A percentile compares a stretch with the other conserved stretches of the same genome.
Conservation (phyloP, 2,797 vertebrate species). For the Lagorchestes hirsutus region DNA sequence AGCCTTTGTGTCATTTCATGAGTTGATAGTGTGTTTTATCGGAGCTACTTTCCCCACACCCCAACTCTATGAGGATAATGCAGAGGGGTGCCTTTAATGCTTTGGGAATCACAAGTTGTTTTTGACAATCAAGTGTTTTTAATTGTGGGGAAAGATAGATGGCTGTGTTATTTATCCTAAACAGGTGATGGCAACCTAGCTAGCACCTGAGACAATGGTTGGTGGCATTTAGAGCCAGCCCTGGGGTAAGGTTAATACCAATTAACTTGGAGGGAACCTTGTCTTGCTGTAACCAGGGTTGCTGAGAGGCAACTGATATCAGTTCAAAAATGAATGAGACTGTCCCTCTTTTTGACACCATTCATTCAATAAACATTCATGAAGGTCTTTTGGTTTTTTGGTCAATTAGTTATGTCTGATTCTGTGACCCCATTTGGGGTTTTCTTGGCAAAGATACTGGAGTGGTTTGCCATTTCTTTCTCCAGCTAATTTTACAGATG, state of each 20-base stretch:
- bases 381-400: background rate
- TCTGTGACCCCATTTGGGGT: background rate
- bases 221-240: background rate
- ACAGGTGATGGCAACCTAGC: background rate
- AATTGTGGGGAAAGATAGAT: slow-evolving; percentile 37
- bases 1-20: background rate
- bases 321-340: background rate
- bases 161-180: background rate
- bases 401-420: background rate
- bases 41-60: background rate
- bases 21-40: slow-evolving; percentile 16
- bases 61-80: background rate
- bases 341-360: background rate
- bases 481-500: background rate
- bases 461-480: background rate
- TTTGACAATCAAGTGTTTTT: background rate
- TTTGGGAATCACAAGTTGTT: background rate
- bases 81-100: background rate
- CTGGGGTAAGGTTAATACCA: background rate
- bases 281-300: background rate
- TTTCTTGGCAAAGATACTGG: background rate
- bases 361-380: background rate
- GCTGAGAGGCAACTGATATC: background rate
- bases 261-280: background rate
- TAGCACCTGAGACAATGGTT: background rate